Evolutionary conservation across 2,797 vertebrate genomes (phyloP), one percentile per base, ranked within the genome.

Genomic region (Triplophysa yarkandensis): DNA sequence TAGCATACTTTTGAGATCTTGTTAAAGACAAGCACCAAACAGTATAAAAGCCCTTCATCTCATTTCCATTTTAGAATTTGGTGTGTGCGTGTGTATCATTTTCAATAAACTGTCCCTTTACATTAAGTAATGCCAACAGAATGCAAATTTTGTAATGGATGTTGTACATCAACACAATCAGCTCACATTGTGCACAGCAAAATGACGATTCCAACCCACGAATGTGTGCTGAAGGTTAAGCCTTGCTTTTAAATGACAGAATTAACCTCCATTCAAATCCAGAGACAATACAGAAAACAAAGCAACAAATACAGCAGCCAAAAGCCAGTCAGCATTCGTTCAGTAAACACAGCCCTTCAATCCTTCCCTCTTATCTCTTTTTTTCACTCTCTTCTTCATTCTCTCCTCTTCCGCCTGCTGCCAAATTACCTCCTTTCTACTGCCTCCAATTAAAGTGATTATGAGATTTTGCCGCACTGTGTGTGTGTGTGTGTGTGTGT

Each of bases 31-130:
- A 81, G 83, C 44, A 87, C 92, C 88, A 43, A 36, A 73, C 90
- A 89, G 87, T 75, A 83, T 80, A 84, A 78, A 86, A 87, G 88
- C 89, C 90, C 89, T 91, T 86, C 74, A 68, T 75, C 68, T 43
- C 70, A 43, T 57, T 57, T 61, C 28, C 43, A 19, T 19, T 48
- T 23, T 21, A 50, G 19, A 50, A 50, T 21, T 50, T 5, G 46
- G 19, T 8, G 6, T 50, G 2, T 4, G 19, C 23, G 7, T 21
- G 21, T 50, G 8, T 50, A 19, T 19, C n/a, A n/a, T 50, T 50
- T 21, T 21, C 2, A 19, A 9, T 21, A 19, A 23, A 50, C n/a
- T 50, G 19, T 21, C 46, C 46, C 46, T 21, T 23, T 21, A 52
- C 4, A 0, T 4, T 10, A 52, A 23, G 13, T 13, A 13, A 54